A percentile compares a stretch with the other conserved stretches of the same genome.
These are phyloP conservation scores for Atherinomorus stipes DNA, from an alignment of 2,113 vertebrate species.

Conservation along the genomic window DNA sequence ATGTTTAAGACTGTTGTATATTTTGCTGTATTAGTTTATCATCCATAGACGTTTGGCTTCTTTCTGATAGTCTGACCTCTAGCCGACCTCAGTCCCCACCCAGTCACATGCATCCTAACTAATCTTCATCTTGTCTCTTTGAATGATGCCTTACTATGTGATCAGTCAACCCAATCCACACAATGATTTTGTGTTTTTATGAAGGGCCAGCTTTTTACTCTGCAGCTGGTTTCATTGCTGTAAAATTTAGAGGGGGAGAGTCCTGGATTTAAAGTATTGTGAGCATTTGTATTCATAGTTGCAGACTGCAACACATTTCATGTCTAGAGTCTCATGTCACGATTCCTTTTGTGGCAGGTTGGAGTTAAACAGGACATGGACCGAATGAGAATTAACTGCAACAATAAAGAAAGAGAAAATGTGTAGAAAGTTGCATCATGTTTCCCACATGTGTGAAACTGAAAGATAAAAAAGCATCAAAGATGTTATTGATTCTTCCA, in stretches of 20 bases:
- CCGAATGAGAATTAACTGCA: conserved; percentile 7
- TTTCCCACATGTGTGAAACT: background rate
- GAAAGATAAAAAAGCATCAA: background rate
- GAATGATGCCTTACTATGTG: conserved; percentile 11
- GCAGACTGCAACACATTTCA: conserved; percentile 1
- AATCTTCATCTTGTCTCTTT: conserved; percentile 34
- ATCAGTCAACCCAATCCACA: conserved; percentile 8
- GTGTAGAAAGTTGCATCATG: background rate
- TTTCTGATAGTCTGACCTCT: conserved; percentile 1
- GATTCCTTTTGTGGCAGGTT: conserved; percentile 6
- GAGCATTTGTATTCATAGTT: conserved; percentile 46
- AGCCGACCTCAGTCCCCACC: background rate
- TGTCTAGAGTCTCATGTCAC: conserved; percentile 21
- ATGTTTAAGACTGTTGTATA: background rate
- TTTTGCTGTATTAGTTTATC: background rate
- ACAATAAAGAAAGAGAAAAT: background rate
- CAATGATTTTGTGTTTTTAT: background rate
- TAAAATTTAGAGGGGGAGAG: conserved; percentile 18
- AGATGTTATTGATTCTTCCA: conserved; percentile 13
- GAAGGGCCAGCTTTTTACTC: background rate
- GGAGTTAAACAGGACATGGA: background rate
- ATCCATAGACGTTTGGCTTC: background rate
- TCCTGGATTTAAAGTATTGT: conserved; percentile 18
- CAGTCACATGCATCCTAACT: conserved; percentile 5
- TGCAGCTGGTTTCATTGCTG: background rate